phyloP scores from a whole-genome alignment of 1,140 invertebrate genomes.

The Mizuhopecten yessoensis region DNA sequence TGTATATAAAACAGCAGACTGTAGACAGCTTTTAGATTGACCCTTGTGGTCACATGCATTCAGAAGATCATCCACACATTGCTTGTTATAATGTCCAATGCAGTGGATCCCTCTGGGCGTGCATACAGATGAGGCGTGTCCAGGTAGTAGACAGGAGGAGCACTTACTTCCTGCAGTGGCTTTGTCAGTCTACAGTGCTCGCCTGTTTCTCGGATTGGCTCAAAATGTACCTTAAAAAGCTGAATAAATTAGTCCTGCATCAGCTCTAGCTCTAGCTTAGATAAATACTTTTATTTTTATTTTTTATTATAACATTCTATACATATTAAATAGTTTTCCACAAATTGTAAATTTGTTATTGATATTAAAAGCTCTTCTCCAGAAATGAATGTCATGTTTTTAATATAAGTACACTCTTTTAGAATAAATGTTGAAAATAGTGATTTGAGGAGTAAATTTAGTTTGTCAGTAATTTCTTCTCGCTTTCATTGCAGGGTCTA shows the following conservation, averaged over 20 bases:
- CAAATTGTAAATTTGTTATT: too few relatives aligned
- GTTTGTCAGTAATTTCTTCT: not conserved
- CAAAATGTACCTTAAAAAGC: not conserved
- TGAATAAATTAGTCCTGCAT: not conserved
- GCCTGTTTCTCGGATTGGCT: not conserved
- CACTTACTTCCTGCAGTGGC: not conserved
- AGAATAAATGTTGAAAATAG: too few relatives aligned
- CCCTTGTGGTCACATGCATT: not conserved
- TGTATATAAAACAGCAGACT: not conserved
- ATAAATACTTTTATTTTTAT: too few relatives aligned
- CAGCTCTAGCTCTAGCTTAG: too few relatives aligned
- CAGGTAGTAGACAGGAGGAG: not conserved
- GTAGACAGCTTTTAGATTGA: slow-evolving; percentile 6
- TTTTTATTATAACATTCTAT: too few relatives aligned
- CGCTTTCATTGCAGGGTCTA: not conserved
- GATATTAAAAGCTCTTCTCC: too few relatives aligned
- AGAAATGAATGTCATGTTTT: too few relatives aligned
- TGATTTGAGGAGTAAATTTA: not conserved
- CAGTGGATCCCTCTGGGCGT: too few relatives aligned
- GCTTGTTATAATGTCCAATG: too few relatives aligned
- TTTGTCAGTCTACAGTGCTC: not conserved
- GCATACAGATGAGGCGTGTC: too few relatives aligned
- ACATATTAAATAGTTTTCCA: too few relatives aligned
- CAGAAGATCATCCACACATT: not conserved
- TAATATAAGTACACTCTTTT: too few relatives aligned